Conservation (phyloP, 2,113 vertebrate species). For the Syrrhaptes paradoxus region DNA sequence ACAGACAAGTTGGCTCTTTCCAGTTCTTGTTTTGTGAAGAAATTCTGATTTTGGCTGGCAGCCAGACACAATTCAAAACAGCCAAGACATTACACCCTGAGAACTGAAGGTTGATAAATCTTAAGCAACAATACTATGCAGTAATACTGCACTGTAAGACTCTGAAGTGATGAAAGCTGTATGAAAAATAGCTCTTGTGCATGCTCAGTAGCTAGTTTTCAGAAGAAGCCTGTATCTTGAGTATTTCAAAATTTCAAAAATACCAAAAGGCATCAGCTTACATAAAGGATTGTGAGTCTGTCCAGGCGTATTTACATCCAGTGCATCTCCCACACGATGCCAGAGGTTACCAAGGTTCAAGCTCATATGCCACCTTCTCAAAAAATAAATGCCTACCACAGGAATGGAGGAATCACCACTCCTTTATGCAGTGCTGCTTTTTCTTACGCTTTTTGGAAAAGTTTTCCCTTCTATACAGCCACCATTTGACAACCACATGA, state of each 20-base stretch:
- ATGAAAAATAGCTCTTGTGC: slow-evolving; percentile 63
- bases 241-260: slow-evolving; percentile 51
- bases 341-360: slow-evolving; percentile 7
- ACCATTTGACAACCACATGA: not conserved
- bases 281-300: not conserved
- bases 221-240: slow-evolving; percentile 24
- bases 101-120: slow-evolving; percentile 62
- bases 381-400: not conserved
- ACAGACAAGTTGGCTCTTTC: slow-evolving; percentile 52
- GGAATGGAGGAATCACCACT: not conserved
- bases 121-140: slow-evolving; percentile 64
- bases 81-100: slow-evolving; percentile 61
- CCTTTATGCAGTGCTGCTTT: not conserved
- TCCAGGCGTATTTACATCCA: not conserved
- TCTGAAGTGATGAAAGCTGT: slow-evolving; percentile 64
- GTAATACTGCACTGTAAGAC: slow-evolving; percentile 60
- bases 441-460: not conserved
- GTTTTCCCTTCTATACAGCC: not conserved
- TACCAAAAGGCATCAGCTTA: slow-evolving; percentile 48
- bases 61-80: slow-evolving; percentile 58
- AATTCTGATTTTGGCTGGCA: slow-evolving; percentile 58
- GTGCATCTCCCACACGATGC: not conserved
- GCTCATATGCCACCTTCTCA: not conserved
- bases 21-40: slow-evolving; percentile 64
- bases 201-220: slow-evolving; percentile 45